These are phyloP conservation scores for Corydoras sp. DNA, from an alignment of 2,113 vertebrate genomes.

Conservation along the genomic window DNA sequence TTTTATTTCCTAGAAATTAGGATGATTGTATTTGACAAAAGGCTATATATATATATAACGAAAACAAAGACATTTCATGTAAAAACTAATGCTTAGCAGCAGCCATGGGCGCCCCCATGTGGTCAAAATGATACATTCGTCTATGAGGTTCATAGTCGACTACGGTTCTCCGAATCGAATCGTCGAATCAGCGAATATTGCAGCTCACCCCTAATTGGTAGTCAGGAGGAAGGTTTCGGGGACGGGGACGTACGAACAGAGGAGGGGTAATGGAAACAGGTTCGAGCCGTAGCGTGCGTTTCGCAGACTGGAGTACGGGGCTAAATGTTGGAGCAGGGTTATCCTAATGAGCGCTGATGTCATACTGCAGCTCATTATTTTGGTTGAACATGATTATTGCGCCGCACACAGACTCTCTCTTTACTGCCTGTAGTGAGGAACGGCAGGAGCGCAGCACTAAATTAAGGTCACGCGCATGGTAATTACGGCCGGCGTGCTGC, in stretches of 20 bases:
- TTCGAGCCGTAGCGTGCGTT: background rate
- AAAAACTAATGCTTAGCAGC: too few relatives aligned
- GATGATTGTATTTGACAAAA: too few relatives aligned
- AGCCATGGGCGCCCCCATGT: too few relatives aligned
- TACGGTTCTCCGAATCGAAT: too few relatives aligned
- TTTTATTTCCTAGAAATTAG: too few relatives aligned
- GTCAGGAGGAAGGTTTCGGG: too few relatives aligned
- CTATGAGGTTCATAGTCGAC: too few relatives aligned
- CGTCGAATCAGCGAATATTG: too few relatives aligned
- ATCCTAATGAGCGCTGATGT: slow-evolving; percentile 15
- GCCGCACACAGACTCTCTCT: background rate
- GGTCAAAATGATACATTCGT: too few relatives aligned
- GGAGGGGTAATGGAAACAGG: background rate
- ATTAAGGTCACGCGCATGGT: slow-evolving; percentile 59
- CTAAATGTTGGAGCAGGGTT: background rate
- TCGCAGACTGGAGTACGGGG: background rate
- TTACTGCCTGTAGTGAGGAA: slow-evolving; percentile 5
- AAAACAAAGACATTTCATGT: too few relatives aligned
- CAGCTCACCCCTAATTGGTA: too few relatives aligned
- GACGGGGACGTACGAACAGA: background rate
- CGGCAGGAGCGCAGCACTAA: slow-evolving; percentile 42
- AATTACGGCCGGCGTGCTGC: slow-evolving; percentile 65
- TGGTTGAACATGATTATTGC: background rate
- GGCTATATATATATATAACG: too few relatives aligned
- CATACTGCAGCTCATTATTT: slow-evolving; percentile 22